phyloP scores from a whole-genome alignment of 2,113 vertebrate species.

The Astur gentilis region DNA sequence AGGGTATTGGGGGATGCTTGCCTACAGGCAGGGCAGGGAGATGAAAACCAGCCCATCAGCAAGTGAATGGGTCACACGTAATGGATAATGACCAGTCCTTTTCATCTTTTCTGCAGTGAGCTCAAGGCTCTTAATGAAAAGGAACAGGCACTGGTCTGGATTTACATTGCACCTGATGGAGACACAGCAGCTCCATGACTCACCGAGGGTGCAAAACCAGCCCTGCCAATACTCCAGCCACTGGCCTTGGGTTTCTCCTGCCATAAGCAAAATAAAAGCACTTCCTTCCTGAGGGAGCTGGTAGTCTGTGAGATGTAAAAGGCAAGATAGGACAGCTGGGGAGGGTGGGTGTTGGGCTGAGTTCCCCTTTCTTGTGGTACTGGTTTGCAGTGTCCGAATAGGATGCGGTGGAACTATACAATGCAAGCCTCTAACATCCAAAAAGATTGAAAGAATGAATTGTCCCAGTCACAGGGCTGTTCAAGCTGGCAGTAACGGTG shows the following conservation, averaged over 20 bases:
- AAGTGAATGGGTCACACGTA: conserved; percentile 21
- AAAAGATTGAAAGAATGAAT: not conserved
- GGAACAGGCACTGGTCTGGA: not conserved
- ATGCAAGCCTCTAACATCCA: not conserved
- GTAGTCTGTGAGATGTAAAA: not conserved
- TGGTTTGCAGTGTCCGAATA: not conserved
- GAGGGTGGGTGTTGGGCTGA: not conserved
- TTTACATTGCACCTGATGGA: not conserved
- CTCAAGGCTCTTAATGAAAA: conserved; percentile 27
- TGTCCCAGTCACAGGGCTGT: not conserved
- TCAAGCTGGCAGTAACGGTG: not conserved
- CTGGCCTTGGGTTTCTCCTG: not conserved
- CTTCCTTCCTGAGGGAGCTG: not conserved
- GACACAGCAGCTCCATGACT: not conserved
- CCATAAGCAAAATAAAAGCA: not conserved
- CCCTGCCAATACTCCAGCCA: not conserved
- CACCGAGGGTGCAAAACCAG: not conserved
- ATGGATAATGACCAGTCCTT: conserved; percentile 32
- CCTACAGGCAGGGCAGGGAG: conserved; percentile 27
- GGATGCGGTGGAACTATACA: not conserved
- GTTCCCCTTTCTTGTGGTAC: not conserved
- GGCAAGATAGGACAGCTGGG: not conserved
- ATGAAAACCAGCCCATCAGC: conserved; percentile 51
- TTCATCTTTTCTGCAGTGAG: not conserved
- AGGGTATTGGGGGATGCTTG: conserved; percentile 18